These are phyloP conservation scores for Bucorvus abyssinicus DNA, from an alignment of 2,797 vertebrate species.

Conservation along the genomic window DNA sequence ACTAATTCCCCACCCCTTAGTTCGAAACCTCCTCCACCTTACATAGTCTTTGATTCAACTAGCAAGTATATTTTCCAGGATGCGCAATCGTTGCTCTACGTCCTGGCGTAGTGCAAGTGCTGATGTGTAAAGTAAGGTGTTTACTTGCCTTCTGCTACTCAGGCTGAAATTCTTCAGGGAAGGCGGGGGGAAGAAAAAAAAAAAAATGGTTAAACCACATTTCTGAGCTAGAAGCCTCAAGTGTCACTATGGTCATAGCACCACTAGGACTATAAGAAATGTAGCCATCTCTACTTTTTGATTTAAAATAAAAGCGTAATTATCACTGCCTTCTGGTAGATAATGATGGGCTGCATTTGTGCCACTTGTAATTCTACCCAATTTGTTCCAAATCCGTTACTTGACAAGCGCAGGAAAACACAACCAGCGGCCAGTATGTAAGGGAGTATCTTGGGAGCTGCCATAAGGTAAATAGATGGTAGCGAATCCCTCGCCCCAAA, in stretches of 20 bases:
- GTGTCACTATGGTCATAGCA: slow-evolving; percentile 36
- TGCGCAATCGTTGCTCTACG: not conserved
- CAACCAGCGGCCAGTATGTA: not conserved
- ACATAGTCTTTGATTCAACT: not conserved
- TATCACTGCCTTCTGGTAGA: slow-evolving; percentile 17
- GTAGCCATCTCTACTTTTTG: not conserved
- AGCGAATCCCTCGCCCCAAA: not conserved
- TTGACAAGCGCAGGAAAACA: slow-evolving; percentile 30
- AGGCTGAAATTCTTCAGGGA: not conserved
- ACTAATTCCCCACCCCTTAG: not conserved
- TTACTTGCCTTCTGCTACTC: not conserved
- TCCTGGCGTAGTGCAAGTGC: not conserved
- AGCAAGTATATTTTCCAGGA: not conserved
- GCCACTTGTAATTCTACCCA: slow-evolving; percentile 54
- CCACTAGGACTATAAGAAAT: slow-evolving; percentile 23
- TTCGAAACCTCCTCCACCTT: not conserved
- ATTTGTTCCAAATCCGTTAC: slow-evolving; percentile 67
- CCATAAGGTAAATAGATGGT: slow-evolving; percentile 46
- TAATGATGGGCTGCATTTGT: slow-evolving; percentile 31
- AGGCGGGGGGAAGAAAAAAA: too few species aligned
- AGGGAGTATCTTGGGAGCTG: slow-evolving; percentile 46
- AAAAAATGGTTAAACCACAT: not conserved
- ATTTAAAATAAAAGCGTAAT: slow-evolving; percentile 45
- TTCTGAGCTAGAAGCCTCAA: slow-evolving; percentile 20
- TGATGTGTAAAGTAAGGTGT: slow-evolving; percentile 7